Evolutionary conservation across 2,113 vertebrate species (phyloP).

Genomic region (Megaleporinus macrocephalus): DNA sequence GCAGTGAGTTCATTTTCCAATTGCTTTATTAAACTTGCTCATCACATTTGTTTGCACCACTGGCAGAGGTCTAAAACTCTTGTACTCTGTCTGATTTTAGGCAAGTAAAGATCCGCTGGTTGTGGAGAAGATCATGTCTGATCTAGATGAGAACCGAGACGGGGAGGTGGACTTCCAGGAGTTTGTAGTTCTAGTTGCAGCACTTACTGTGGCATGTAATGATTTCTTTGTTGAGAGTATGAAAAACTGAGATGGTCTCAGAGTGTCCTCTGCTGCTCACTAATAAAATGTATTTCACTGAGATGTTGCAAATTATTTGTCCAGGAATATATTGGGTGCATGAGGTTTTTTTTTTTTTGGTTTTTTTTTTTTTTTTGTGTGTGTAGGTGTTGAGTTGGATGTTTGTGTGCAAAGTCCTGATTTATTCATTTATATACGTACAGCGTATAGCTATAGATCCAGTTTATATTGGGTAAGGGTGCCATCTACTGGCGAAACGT

Average conservation of each 20-base stretch:
- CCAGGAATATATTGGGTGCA: neutral
- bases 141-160: conserved; percentile 88
- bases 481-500: conserved; percentile 9
- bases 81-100: conserved; percentile 61
- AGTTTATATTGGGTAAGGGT: neutral
- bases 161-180: conserved; percentile 94
- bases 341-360: no score
- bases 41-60: no score
- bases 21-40: neutral
- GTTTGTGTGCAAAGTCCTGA: no score
- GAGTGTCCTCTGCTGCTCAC: conserved; percentile 8
- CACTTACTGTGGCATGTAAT: conserved; percentile 90
- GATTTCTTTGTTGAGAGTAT: conserved; percentile 80
- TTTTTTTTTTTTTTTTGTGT: no score
- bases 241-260: conserved; percentile 34
- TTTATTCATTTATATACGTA: no score
- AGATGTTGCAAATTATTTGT: neutral
- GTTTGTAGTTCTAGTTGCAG: conserved; percentile 88
- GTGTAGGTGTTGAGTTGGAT: no score
- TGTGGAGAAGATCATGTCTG: conserved; percentile 89
- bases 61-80: neutral
- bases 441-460: no score
- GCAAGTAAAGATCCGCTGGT: conserved; percentile 77
- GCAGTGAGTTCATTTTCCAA: conserved; percentile 73
- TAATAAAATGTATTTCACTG: conserved; percentile 29